These are phyloP conservation scores for Cordylochernes scorpioides DNA, from an alignment of 2,888 invertebrate species.

Conservation along the genomic window DNA sequence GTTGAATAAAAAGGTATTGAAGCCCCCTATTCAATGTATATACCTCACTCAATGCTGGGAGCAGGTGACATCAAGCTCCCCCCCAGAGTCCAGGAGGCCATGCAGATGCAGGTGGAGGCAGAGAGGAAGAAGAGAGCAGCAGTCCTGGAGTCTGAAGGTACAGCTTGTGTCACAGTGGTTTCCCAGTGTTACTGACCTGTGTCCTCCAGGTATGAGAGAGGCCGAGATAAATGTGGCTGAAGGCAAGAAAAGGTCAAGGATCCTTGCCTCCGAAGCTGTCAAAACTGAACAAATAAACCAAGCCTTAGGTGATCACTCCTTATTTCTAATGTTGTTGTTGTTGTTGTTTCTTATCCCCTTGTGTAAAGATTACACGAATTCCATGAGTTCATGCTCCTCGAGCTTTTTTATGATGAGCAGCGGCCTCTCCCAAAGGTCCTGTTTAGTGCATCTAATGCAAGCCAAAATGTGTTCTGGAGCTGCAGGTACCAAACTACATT, in stretches of 20 bases:
- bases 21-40: too few relatives aligned
- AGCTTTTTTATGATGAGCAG: too few relatives aligned
- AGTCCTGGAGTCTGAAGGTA: conserved; percentile 86
- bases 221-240: conserved; percentile 87
- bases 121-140: conserved; percentile 86
- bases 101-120: conserved; percentile 99
- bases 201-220: conserved; percentile 25
- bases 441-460: too few relatives aligned
- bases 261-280: conserved; percentile 83
- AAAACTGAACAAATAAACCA: conserved; percentile 78
- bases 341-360: too few relatives aligned
- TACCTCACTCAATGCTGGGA: too few relatives aligned
- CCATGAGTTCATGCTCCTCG: too few relatives aligned
- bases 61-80: conserved; percentile 69
- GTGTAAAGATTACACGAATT: too few relatives aligned
- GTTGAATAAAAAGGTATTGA: too few relatives aligned
- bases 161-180: not conserved
- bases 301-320: conserved; percentile 42
- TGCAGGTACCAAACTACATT: too few relatives aligned
- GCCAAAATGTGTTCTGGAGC: too few relatives aligned
- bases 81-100: conserved; percentile 75
- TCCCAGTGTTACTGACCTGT: not conserved
- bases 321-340: too few relatives aligned
- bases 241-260: conserved; percentile 67
- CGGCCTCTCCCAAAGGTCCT: too few relatives aligned